Conservation (phyloP, 2,888 invertebrate genomes). For the Hydraecia micacea region DNA sequence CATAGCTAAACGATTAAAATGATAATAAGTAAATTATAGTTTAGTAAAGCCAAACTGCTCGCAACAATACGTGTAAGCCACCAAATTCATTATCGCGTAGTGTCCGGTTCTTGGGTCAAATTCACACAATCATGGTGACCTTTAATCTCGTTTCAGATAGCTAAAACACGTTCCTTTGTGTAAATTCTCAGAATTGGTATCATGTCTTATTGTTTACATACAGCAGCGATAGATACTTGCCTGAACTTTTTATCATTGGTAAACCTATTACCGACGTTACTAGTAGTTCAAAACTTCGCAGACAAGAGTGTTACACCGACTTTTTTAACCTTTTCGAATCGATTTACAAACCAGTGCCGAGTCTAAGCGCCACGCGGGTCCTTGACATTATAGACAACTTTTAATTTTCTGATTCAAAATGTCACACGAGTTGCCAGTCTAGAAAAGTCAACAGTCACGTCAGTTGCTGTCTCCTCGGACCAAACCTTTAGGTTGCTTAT, state of each 20-base stretch:
- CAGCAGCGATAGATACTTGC: conserved; percentile 65
- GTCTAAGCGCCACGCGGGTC: conserved; percentile 58
- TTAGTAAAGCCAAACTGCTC: background rate
- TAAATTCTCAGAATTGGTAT: conserved; percentile 83
- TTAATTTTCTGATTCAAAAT: conserved; percentile 68
- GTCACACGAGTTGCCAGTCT: conserved; percentile 55
- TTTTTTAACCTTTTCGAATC: conserved; percentile 65
- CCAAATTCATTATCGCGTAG: conserved; percentile 80
- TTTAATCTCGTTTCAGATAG: conserved; percentile 87
- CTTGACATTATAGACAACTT: conserved; percentile 77
- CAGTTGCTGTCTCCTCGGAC: background rate
- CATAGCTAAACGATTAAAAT: background rate
- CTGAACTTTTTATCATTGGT: conserved; percentile 61
- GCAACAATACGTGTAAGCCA: conserved; percentile 61
- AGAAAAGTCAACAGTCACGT: conserved; percentile 27
- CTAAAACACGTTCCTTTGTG: conserved; percentile 83
- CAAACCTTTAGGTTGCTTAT: background rate
- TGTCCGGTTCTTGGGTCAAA: conserved; percentile 87
- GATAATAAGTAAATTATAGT: conserved; percentile 14
- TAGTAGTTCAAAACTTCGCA: conserved; percentile 9
- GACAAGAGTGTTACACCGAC: conserved; percentile 35
- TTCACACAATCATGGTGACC: conserved; percentile 87
- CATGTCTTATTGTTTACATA: conserved; percentile 78
- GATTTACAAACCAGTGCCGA: conserved; percentile 56
- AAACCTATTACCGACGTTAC: conserved; percentile 18